Conservation (phyloP, 1,140 invertebrate species). For the Lepidostoma basale region DNA sequence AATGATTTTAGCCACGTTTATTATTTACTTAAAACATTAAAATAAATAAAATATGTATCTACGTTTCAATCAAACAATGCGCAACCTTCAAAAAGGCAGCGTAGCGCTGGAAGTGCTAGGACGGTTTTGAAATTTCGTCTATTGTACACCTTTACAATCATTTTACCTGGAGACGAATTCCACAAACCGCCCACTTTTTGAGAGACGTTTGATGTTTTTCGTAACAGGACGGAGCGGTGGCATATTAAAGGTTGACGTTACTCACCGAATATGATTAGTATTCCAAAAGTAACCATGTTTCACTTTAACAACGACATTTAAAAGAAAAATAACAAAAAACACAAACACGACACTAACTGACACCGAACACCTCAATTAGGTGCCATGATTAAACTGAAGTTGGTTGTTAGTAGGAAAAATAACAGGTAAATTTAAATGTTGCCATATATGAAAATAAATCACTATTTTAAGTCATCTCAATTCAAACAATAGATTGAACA, state of each 20-base stretch:
- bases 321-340: constrained; percentile 39
- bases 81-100: not conserved
- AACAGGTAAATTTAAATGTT: constrained; percentile 28
- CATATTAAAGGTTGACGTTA: not conserved
- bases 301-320: constrained; percentile 25
- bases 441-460: not conserved
- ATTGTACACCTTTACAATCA: constrained; percentile 28
- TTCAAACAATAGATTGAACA: too few species aligned
- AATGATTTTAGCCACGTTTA: constrained; percentile 1
- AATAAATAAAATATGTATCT: too few species aligned
- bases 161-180: constrained; percentile 35
- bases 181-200: constrained; percentile 34
- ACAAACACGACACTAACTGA: constrained; percentile 34
- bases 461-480: not conserved
- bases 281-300: constrained; percentile 27
- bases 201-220: constrained; percentile 1
- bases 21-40: not conserved
- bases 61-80: not conserved
- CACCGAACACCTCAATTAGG: constrained; percentile 35
- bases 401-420: constrained; percentile 26
- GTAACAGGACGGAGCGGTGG: too few species aligned
- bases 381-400: constrained; percentile 38
- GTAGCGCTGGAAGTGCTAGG: not conserved
- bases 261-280: constrained; percentile 27
- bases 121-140: not conserved